Evolutionary conservation across 1,140 invertebrate genomes (phyloP), one percentile per base, ranked within the genome.

Genomic region (Trichoplusia ni): DNA sequence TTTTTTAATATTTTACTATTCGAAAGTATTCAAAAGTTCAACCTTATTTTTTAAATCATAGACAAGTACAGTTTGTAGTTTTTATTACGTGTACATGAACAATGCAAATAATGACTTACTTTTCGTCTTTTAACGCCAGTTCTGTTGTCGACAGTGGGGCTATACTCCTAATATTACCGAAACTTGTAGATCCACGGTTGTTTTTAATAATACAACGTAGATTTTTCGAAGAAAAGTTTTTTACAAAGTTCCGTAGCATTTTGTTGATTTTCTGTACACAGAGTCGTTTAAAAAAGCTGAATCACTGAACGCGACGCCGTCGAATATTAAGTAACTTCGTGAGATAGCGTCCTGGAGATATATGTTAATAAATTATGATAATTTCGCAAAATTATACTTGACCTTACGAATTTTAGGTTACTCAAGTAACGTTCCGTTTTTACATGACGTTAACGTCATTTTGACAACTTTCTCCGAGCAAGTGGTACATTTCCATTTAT

Each of bases 71-170:
- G 3, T n/a, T 51, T 7, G 5, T 9, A 27, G 13, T 3, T 11
- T 37, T n/a, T 33, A 21, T 51, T 0, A 13, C 3, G 14, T 13
- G 14, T 38, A 13, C 13, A 23, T 46, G 23, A 62, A 27, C 9
- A 1, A 42, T 2, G 29, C 11, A 35, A 64, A 47, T 13, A 49
- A 44, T 14, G 1, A 84, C 86, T 89, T 66, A 89, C 86, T 86
- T 89, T 56, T 89, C 82, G 3, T 80, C 77, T 16, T 84, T 79
- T 49, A 83, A 64, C n/a, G 76, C 77, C 14, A 71, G 59, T 59
- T 74, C 74, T 0, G 79, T 82, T 4, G 86, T 89, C 8, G 84
- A 83, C 38, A 89, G 54, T 11, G 81, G 81, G 13, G 79, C 73
- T 29, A 79, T 56, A 63, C 67, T 76, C 62, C 73, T 83, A 21